Conservation (phyloP, 2,797 vertebrate species). For the Rhinoraja longicauda region DNA sequence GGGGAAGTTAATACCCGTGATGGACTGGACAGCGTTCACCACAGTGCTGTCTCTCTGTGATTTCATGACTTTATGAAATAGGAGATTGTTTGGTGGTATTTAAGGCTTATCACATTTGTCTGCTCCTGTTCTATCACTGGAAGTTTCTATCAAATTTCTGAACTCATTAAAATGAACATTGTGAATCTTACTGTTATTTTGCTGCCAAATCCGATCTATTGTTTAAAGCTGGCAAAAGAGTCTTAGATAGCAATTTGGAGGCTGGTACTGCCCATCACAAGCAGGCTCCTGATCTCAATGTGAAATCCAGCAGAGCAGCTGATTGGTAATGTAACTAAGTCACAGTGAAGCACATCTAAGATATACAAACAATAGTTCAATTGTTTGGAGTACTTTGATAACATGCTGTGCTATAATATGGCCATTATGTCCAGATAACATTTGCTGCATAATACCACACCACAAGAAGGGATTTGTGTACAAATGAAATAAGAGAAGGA, state of each 20-base stretch:
- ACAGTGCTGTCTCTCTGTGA: no score
- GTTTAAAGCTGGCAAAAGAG: background rate
- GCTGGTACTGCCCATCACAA: background rate
- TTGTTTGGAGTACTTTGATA: background rate
- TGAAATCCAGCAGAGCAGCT: background rate
- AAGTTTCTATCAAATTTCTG: no score
- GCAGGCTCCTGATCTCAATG: background rate
- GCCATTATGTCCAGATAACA: background rate
- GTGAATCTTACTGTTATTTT: background rate
- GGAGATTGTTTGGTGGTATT: background rate
- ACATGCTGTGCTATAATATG: background rate
- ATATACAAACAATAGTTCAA: background rate
- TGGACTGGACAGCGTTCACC: no score
- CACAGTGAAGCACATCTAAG: background rate
- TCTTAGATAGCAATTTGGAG: background rate
- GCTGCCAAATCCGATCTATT: background rate
- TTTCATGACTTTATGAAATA: no score
- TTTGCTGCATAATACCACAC: background rate
- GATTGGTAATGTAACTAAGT: background rate
- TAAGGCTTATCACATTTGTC: background rate
- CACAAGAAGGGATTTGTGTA: background rate
- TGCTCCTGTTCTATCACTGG: no score
- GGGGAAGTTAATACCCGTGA: no score
- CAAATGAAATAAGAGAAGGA: background rate
- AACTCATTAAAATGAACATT: no score